Base-by-base conservation (phyloP, 2,797 vertebrate genomes). In the Smutsia gigantea region DNA sequence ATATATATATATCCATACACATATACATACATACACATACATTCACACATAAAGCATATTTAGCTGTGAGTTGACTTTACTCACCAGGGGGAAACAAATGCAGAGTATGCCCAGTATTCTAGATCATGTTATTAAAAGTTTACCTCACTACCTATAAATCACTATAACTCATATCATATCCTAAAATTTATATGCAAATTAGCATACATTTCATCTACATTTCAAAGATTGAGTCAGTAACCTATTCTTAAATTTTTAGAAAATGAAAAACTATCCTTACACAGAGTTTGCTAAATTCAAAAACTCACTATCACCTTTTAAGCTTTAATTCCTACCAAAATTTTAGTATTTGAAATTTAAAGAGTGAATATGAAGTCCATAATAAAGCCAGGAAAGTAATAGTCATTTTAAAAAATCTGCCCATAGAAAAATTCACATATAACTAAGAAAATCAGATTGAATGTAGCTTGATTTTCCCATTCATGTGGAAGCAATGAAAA, bases 131-230 rank as follows among this genome's bases (percentile, higher is more conserved):
- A 93, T 93, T 97, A 97, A 97, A 97, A 82, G 17, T 42, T 96
- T 97, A 95, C 84, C 51, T 97, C 93, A 74, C 61, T 97, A 90
- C 31, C 12, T 97, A 82, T 53, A 97, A 96, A 90, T 72, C 63
- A 97, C 95, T 96, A 95, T 77, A 95, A 96, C 39, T 93, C 93
- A 91, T 92, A 91, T 39, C 53, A 92, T 61, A 42, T 78, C 78
- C 2, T 91, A 66, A 74, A 87, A 94, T 96, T 97, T 93, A 29
- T 69, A 94, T 31, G 3, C 98, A 97, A 95, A 25, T 64, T 57
- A 95, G 97, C 97, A 97, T 49, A 66, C 7, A 3, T 97, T 97
- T 88, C 81, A 91, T 84, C 68, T 90, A 86, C n/a, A 84, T 87
- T 95, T 98, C 39, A 97, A 37, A 75, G 75, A 1, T 5, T 83